A percentile compares a stretch with the other conserved stretches of the same genome.
These are phyloP conservation scores for Drosophila mauritiana DNA, from an alignment of 1,140 invertebrate species.

Conservation along the genomic window DNA sequence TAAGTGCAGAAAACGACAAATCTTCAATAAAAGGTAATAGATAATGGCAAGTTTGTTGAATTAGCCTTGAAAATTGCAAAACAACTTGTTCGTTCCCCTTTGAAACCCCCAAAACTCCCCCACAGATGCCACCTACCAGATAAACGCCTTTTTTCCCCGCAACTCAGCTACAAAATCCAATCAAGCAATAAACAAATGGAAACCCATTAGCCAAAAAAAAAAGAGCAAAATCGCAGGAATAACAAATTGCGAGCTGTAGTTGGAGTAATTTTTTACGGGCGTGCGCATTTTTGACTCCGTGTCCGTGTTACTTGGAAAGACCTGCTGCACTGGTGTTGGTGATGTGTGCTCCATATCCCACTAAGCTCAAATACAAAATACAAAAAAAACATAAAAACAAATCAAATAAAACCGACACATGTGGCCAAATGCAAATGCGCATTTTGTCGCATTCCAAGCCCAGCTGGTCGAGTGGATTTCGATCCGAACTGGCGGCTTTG, in stretches of 20 bases:
- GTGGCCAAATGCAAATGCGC: slow-evolving; percentile 54
- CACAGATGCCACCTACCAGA: not conserved
- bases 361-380: slow-evolving; percentile 1
- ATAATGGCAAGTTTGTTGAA: not conserved
- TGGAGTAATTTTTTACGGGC: slow-evolving; percentile 38
- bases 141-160: not conserved
- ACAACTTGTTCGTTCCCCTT: not conserved
- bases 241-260: slow-evolving; percentile 44
- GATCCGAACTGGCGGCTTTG: slow-evolving; percentile 13
- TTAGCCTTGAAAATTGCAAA: not conserved
- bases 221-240: slow-evolving; percentile 29
- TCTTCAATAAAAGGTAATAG: no score
- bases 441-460: slow-evolving; percentile 55
- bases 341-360: slow-evolving; percentile 29
- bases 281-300: slow-evolving; percentile 36
- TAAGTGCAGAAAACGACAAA: no score
- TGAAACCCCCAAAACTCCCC: not conserved
- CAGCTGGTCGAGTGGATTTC: slow-evolving; percentile 32
- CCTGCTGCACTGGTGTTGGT: slow-evolving; percentile 10
- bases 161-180: slow-evolving; percentile 30
- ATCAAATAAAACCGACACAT: slow-evolving; percentile 41
- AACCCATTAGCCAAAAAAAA: slow-evolving; percentile 37
- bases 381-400: slow-evolving; percentile 6
- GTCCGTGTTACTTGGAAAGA: slow-evolving; percentile 7
- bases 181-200: slow-evolving; percentile 43